phyloP scores from a whole-genome alignment of 2,113 vertebrate species.

The Perccottus glenii region DNA sequence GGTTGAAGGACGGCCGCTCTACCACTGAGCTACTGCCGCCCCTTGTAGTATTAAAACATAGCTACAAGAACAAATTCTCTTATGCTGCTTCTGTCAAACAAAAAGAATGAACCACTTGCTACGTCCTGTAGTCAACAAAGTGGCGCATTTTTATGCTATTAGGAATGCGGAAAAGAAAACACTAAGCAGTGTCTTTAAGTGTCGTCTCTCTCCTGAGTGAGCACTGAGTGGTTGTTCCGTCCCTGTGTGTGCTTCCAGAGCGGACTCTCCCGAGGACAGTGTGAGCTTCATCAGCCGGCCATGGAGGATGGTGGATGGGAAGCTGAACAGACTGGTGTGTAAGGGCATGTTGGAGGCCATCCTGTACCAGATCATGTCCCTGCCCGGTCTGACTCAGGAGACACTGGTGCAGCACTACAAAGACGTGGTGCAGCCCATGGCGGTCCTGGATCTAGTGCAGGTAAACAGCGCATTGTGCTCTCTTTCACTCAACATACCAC shows the following conservation, averaged over 20 bases:
- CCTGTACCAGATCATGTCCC: constrained; percentile 89
- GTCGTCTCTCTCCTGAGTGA: too few relatives aligned
- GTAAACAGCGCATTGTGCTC: constrained; percentile 58
- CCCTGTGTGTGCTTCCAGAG: background rate
- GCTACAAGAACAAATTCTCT: too few relatives aligned
- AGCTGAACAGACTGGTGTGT: constrained; percentile 87
- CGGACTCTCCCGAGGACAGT: background rate
- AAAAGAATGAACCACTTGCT: too few relatives aligned
- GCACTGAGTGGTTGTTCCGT: background rate
- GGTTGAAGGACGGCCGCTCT: too few relatives aligned
- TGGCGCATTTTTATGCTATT: too few relatives aligned
- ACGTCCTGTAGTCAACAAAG: too few relatives aligned
- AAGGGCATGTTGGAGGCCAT: constrained; percentile 95
- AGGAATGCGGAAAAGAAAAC: too few relatives aligned
- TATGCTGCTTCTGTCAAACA: too few relatives aligned
- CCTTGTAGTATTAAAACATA: too few relatives aligned
- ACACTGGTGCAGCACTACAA: constrained; percentile 85
- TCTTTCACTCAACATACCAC: too few relatives aligned
- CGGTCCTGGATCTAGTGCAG: constrained; percentile 88
- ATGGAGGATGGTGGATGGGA: constrained; percentile 92
- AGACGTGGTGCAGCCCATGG: constrained; percentile 86
- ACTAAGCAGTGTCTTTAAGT: too few relatives aligned
- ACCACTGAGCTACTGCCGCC: too few relatives aligned
- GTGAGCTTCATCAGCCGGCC: constrained; percentile 89
- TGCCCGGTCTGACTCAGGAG: constrained; percentile 83